These are phyloP conservation scores for Patella depressa DNA, from an alignment of 2,888 invertebrate genomes.

Conservation along the genomic window DNA sequence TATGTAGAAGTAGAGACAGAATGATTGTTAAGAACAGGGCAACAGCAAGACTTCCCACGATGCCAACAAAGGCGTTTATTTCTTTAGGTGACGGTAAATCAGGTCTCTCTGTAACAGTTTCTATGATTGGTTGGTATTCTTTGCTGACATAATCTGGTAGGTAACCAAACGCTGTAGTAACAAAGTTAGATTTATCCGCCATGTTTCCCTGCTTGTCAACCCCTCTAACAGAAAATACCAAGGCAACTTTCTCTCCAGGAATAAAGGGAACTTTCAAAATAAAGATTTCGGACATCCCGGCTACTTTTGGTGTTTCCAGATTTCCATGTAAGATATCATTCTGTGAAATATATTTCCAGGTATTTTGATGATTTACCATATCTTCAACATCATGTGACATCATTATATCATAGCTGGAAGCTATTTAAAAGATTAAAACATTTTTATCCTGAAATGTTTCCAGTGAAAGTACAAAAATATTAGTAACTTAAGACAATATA, in stretches of 20 bases:
- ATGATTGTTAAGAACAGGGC: constrained; percentile 13
- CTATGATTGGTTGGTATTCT: constrained; percentile 21
- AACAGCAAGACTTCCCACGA: constrained; percentile 21
- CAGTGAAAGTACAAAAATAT: no score
- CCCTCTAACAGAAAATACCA: constrained; percentile 46
- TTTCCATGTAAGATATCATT: constrained; percentile 35
- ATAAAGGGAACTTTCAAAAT: constrained; percentile 23
- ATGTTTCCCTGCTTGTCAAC: constrained; percentile 43
- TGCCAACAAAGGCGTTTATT: constrained; percentile 12
- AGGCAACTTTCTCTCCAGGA: constrained; percentile 20
- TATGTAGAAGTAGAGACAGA: constrained; percentile 2
- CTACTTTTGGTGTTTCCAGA: constrained; percentile 30
- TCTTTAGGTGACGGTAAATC: not conserved
- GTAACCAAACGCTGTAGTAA: constrained; percentile 40
- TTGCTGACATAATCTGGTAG: constrained; percentile 36
- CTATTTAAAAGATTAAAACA: constrained; percentile 24
- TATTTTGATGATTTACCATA: constrained; percentile 21
- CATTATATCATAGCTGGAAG: constrained; percentile 35
- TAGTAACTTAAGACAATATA: no score
- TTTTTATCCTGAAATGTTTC: no score
- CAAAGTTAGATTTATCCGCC: constrained; percentile 46
- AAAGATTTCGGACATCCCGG: constrained; percentile 27
- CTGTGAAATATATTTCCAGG: constrained; percentile 21
- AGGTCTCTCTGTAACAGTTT: not conserved
- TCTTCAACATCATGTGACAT: constrained; percentile 29